phyloP scores from a whole-genome alignment of 2,888 invertebrate species.

The Acanthosoma haemorrhoidale region DNA sequence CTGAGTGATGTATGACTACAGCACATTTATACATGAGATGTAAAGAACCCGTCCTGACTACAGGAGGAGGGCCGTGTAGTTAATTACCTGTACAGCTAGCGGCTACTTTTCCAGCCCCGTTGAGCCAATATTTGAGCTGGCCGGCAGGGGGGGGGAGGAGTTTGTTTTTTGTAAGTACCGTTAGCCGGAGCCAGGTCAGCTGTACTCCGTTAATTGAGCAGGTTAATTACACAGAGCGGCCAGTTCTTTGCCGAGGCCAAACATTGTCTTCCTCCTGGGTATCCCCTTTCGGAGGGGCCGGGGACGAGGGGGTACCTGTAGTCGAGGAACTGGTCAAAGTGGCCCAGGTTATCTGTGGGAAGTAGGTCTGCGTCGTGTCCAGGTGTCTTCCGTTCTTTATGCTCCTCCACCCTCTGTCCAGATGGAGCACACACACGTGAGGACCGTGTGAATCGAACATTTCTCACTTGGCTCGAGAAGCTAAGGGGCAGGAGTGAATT shows the following conservation, averaged over 20 bases:
- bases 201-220: conserved; percentile 17
- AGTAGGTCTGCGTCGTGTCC: neutral
- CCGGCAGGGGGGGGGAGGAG: neutral
- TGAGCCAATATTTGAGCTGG: conserved; percentile 7
- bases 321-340: neutral
- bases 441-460: neutral
- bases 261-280: neutral
- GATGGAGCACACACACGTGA: neutral
- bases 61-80: too few species aligned
- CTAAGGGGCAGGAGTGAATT: too few species aligned
- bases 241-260: conserved; percentile 7
- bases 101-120: neutral
- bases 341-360: conserved; percentile 10
- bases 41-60: too few species aligned
- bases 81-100: neutral
- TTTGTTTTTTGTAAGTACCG: conserved; percentile 14
- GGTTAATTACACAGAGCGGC: conserved; percentile 9
- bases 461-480: too few species aligned
- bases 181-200: conserved; percentile 5
- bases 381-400: neutral
- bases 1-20: too few species aligned
- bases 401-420: neutral
- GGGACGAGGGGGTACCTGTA: neutral
- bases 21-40: too few species aligned
- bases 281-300: neutral